These are phyloP conservation scores for Imbricaverruca yamaguchii DNA, from an alignment of 2,888 invertebrate genomes.

Conservation along the genomic window DNA sequence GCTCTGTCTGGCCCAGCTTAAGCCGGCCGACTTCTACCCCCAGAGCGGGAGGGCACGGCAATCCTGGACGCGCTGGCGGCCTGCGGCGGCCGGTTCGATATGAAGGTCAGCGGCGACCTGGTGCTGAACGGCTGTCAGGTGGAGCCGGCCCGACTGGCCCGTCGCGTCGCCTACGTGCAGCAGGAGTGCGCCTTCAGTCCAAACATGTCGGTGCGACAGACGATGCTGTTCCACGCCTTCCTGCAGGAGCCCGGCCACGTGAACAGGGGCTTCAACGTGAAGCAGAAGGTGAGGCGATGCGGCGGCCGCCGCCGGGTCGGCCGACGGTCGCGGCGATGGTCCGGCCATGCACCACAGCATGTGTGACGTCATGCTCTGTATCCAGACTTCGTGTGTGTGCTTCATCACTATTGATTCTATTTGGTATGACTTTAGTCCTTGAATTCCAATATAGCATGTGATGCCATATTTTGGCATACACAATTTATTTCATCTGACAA, in stretches of 20 bases:
- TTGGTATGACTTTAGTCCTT: too few relatives aligned
- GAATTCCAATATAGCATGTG: too few relatives aligned
- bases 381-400: too few relatives aligned
- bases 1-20: too few relatives aligned
- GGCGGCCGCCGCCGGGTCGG: background rate
- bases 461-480: too few relatives aligned
- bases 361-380: too few relatives aligned
- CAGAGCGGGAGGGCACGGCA: conserved; percentile 72
- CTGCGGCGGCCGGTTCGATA: conserved; percentile 48
- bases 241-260: conserved; percentile 51
- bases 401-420: too few relatives aligned
- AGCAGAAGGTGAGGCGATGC: conserved; percentile 53
- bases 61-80: conserved; percentile 81
- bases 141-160: conserved; percentile 57
- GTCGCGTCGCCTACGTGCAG: conserved; percentile 66
- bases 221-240: conserved; percentile 72
- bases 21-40: background rate
- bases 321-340: too few relatives aligned
- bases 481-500: too few relatives aligned
- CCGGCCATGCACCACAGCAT: too few relatives aligned
- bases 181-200: conserved; percentile 69
- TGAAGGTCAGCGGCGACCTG: conserved; percentile 63
- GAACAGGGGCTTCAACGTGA: conserved; percentile 56
- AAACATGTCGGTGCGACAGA: conserved; percentile 82
- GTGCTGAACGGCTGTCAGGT: conserved; percentile 79